A percentile compares a stretch with the other conserved stretches of the same genome.
Evolutionary conservation across 2,888 invertebrate species (phyloP).

Genomic region (Lissocephala sabroskyi): DNA sequence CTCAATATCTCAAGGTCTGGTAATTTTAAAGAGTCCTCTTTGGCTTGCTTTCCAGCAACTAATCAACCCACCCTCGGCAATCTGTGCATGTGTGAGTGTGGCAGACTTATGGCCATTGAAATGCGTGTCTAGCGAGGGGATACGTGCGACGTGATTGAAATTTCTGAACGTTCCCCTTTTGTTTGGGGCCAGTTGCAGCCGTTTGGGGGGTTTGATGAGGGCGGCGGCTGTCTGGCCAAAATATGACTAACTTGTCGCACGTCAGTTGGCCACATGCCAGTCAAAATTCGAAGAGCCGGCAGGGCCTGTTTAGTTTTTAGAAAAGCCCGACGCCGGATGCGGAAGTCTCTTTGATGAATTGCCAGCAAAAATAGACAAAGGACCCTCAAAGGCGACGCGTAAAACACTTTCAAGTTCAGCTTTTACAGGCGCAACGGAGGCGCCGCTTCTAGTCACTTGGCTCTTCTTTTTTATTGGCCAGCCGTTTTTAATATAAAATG

Average conservation of each 20-base stretch:
- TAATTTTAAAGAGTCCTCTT: no score
- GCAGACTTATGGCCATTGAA: slow-evolving; percentile 37
- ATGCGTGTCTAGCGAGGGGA: slow-evolving; percentile 62
- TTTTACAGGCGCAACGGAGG: no score
- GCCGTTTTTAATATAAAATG: slow-evolving; percentile 27
- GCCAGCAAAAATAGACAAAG: slow-evolving; percentile 11
- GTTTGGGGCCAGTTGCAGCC: slow-evolving; percentile 2
- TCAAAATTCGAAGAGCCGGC: slow-evolving; percentile 5
- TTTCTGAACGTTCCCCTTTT: slow-evolving; percentile 31
- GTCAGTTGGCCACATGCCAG: slow-evolving; percentile 41
- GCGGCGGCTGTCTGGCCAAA: slow-evolving; percentile 18
- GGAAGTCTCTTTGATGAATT: slow-evolving; percentile 59
- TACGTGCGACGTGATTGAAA: slow-evolving; percentile 58
- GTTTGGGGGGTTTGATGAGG: slow-evolving; percentile 8
- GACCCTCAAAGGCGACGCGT: no score
- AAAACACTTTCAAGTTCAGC: slow-evolving; percentile 22
- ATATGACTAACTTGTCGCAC: slow-evolving; percentile 44
- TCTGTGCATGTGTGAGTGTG: neutral
- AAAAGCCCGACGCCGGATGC: slow-evolving; percentile 41
- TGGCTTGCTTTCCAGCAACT: no score
- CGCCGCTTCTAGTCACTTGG: neutral
- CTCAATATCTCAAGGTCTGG: no score
- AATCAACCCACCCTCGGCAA: neutral
- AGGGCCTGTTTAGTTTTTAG: slow-evolving; percentile 26
- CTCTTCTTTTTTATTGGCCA: neutral